Evolutionary conservation across 1,140 invertebrate species (phyloP).

Genomic region (Calliopsis andreniformis): DNA sequence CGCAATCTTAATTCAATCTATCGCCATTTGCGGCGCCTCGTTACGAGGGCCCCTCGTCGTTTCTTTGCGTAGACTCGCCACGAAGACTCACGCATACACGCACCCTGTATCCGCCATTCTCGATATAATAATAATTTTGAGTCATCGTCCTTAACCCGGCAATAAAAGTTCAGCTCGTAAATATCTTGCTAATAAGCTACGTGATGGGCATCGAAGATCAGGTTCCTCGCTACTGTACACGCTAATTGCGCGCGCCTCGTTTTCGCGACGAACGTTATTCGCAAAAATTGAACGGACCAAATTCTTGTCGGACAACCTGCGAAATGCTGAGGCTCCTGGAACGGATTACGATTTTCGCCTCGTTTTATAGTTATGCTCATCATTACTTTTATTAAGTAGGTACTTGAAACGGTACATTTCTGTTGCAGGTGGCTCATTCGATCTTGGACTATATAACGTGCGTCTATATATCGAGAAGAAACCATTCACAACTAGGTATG

Average conservation of each 20-base stretch:
- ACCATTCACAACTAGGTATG: no score
- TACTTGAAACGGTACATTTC: no score
- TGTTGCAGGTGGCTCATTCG: no score
- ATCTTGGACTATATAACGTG: no score
- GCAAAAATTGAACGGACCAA: background rate
- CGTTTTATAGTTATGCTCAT: no score
- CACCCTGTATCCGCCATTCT: conserved; percentile 59
- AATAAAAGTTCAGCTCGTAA: conserved; percentile 70
- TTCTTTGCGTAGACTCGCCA: conserved; percentile 56
- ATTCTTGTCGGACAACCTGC: background rate
- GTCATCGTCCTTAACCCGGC: conserved; percentile 64
- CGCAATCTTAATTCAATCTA: conserved; percentile 82
- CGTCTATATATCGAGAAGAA: no score
- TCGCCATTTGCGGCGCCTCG: conserved; percentile 77
- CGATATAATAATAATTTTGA: conserved; percentile 69
- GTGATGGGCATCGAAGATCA: conserved; percentile 50
- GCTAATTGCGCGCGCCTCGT: conserved; percentile 29
- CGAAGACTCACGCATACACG: conserved; percentile 18
- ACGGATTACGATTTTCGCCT: no score
- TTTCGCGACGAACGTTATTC: background rate
- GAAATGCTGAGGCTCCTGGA: no score
- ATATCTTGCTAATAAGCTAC: conserved; percentile 73
- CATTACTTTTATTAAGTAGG: no score
- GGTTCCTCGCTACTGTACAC: background rate
- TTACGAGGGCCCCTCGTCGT: conserved; percentile 68